Evolutionary conservation across 2,888 invertebrate genomes (phyloP).

Genomic region (Machimus atricapillus): DNA sequence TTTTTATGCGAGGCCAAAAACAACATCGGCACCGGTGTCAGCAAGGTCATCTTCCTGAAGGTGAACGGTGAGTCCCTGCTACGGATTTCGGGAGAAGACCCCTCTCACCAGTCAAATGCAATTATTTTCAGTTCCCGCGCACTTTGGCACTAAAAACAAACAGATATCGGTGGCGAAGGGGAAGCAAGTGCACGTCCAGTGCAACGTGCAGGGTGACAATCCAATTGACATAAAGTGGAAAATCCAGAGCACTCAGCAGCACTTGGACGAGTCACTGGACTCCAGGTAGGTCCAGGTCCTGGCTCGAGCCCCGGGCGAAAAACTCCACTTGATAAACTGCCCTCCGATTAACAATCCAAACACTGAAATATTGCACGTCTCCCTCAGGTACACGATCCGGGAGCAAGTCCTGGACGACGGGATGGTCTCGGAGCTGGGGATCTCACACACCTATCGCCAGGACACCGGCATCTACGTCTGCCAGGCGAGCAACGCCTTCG

Average conservation of each 20-base stretch:
- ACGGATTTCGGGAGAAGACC: conserved; percentile 32
- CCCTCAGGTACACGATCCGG: conserved; percentile 72
- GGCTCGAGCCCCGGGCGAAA: neutral
- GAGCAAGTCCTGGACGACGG: conserved; percentile 82
- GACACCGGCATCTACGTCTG: conserved; percentile 91
- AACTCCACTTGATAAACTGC: neutral
- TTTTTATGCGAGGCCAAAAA: conserved; percentile 94
- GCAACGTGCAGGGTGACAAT: conserved; percentile 86
- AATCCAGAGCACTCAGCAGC: conserved; percentile 71
- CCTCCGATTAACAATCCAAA: conserved; percentile 3
- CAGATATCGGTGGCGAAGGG: conserved; percentile 84
- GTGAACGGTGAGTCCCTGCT: conserved; percentile 76
- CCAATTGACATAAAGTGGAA: conserved; percentile 88
- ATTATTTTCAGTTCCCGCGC: conserved; percentile 72
- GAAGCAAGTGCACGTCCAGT: conserved; percentile 83
- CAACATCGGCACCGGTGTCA: conserved; percentile 87
- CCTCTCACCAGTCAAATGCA: conserved; percentile 52
- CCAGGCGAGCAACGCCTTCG: conserved; percentile 86
- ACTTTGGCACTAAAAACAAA: conserved; percentile 82
- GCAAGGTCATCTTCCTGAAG: conserved; percentile 89
- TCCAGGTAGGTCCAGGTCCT: conserved; percentile 65
- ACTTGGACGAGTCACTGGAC: conserved; percentile 75
- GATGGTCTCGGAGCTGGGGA: conserved; percentile 83
- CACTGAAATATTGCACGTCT: neutral
- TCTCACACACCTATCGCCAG: conserved; percentile 83